These are phyloP conservation scores for Syngnathus acus DNA, from an alignment of 2,797 vertebrate species.

Conservation along the genomic window DNA sequence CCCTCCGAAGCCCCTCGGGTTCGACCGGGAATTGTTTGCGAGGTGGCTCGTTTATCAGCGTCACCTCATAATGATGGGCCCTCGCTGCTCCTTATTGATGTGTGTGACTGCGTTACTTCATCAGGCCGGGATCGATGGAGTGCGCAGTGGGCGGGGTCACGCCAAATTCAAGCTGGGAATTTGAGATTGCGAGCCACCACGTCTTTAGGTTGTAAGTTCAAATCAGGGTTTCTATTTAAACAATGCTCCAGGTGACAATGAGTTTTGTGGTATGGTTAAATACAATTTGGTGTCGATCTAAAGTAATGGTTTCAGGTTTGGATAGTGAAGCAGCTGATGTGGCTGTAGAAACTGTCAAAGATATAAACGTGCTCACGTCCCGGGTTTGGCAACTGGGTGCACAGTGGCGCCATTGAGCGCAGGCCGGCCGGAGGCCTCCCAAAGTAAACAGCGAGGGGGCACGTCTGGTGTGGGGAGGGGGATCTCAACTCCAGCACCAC, in stretches of 20 bases:
- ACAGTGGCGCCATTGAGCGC: background rate
- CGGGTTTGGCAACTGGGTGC: background rate
- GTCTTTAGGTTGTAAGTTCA: too few relatives aligned
- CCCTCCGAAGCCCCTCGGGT: slow-evolving; percentile 87
- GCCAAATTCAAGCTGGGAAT: too few relatives aligned
- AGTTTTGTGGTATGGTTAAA: too few relatives aligned
- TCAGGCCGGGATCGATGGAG: slow-evolving; percentile 93
- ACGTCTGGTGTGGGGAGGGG: too few relatives aligned
- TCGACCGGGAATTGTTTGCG: slow-evolving; percentile 78
- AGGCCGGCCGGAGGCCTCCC: background rate
- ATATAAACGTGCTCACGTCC: background rate
- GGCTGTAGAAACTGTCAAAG: too few relatives aligned
- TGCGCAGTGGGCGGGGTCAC: slow-evolving; percentile 58
- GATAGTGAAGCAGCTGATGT: background rate
- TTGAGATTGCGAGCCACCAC: too few relatives aligned
- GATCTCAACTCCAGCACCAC: too few relatives aligned
- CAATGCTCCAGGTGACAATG: too few relatives aligned
- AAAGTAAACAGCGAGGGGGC: background rate
- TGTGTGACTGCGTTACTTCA: slow-evolving; percentile 99
- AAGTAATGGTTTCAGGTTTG: background rate
- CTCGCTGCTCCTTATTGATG: slow-evolving; percentile 99
- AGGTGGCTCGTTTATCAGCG: slow-evolving; percentile 97
- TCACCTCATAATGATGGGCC: slow-evolving; percentile 98
- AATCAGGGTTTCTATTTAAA: too few relatives aligned
- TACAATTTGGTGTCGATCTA: too few relatives aligned